phyloP scores from a whole-genome alignment of 2,888 invertebrate species.

The Leptopilina drosophilae region DNA sequence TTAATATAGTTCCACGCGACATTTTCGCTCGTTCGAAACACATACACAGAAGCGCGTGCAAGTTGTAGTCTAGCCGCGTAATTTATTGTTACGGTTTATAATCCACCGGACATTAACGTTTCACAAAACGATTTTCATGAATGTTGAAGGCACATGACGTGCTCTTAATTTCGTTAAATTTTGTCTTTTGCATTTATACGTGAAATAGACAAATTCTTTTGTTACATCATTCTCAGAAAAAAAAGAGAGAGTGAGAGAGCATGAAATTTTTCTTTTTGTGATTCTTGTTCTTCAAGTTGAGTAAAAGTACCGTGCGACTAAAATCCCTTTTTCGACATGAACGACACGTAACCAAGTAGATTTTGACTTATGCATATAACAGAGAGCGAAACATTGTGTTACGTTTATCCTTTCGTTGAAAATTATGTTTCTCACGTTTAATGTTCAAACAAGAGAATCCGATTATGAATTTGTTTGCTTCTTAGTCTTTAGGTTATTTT shows the following conservation, averaged over 20 bases:
- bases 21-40: constrained; percentile 61
- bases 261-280: not conserved
- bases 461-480: too few relatives aligned
- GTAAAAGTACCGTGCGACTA: not conserved
- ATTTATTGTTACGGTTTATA: constrained; percentile 59
- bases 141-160: constrained; percentile 7
- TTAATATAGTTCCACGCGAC: constrained; percentile 57
- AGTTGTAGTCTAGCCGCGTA: constrained; percentile 52
- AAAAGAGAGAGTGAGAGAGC: too few relatives aligned
- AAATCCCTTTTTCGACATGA: constrained; percentile 26
- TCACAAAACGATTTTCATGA: constrained; percentile 5
- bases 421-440: constrained; percentile 4
- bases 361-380: constrained; percentile 11
- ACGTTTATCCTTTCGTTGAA: constrained; percentile 12
- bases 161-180: constrained; percentile 45
- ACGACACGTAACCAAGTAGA: constrained; percentile 26
- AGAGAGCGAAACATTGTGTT: constrained; percentile 28
- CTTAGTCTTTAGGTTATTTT: too few relatives aligned
- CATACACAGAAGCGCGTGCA: constrained; percentile 37
- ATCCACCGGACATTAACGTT: constrained; percentile 57
- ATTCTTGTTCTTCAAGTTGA: not conserved
- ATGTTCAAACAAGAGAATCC: not conserved
- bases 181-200: constrained; percentile 4
- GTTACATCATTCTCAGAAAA: not conserved
- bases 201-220: constrained; percentile 4